phyloP scores from a whole-genome alignment of 2,888 invertebrate genomes.

The Dryobotodes eremita region DNA sequence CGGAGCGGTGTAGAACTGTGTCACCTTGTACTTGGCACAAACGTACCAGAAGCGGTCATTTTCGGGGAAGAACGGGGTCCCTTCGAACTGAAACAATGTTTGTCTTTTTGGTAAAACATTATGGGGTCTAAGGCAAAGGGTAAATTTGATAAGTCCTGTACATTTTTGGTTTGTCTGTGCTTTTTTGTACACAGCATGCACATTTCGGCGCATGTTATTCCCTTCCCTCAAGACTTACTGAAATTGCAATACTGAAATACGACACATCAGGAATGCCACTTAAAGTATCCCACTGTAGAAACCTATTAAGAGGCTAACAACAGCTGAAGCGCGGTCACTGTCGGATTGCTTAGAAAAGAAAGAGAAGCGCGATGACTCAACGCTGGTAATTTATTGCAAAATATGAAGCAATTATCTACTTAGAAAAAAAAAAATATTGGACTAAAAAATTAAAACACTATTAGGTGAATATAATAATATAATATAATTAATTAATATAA shows the following conservation, averaged over 20 bases:
- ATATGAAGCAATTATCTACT: no score
- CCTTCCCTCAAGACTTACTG: background rate
- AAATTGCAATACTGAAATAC: constrained; percentile 1
- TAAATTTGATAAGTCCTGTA: background rate
- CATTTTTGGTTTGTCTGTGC: background rate
- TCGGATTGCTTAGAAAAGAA: no score
- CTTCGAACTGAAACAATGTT: constrained; percentile 95
- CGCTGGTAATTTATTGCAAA: no score
- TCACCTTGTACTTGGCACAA: constrained; percentile 98
- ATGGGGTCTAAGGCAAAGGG: background rate
- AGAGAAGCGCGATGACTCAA: no score
- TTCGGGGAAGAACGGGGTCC: constrained; percentile 98
- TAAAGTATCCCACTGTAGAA: background rate
- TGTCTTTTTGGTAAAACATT: background rate
- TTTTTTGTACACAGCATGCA: background rate
- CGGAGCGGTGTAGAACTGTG: constrained; percentile 99
- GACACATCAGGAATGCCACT: no score
- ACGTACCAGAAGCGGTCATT: constrained; percentile 98
- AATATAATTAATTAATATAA: no score
- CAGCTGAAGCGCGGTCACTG: no score
- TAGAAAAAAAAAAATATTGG: no score
- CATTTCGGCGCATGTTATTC: background rate
- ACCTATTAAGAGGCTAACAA: background rate
- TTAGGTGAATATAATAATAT: no score
- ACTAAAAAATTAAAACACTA: no score